phyloP scores from a whole-genome alignment of 1,140 invertebrate species.

The Achatina immaculata region DNA sequence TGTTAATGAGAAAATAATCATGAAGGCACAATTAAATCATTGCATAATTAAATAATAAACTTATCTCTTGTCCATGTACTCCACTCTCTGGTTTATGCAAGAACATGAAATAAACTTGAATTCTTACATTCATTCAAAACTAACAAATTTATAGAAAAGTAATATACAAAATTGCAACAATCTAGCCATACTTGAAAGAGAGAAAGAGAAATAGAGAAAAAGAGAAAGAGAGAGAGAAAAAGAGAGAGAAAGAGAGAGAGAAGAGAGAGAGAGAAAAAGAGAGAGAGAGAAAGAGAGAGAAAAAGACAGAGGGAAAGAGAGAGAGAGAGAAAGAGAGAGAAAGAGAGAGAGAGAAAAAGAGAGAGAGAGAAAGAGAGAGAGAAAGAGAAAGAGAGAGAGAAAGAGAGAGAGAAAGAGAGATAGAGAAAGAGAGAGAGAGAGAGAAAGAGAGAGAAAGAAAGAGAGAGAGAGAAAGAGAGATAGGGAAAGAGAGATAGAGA shows the following conservation, averaged over 20 bases:
- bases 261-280: slow-evolving; percentile 1
- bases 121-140: no score
- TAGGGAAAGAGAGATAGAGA: no score
- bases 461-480: no score
- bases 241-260: neutral
- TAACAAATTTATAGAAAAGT: no score
- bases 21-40: no score
- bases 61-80: no score
- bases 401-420: neutral
- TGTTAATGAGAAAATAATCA: no score
- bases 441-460: no score
- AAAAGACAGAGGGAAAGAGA: neutral
- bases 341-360: slow-evolving; percentile 19
- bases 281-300: slow-evolving; percentile 8
- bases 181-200: neutral
- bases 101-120: no score
- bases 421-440: neutral
- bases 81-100: no score
- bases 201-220: neutral
- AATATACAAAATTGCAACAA: no score
- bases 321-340: slow-evolving; percentile 26
- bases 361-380: slow-evolving; percentile 7
- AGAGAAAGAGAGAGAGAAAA: neutral
- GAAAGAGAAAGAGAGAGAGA: neutral
- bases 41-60: no score